Evolutionary conservation across 2,797 vertebrate genomes (phyloP).

Genomic region (Coranthus polyacanthus): DNA sequence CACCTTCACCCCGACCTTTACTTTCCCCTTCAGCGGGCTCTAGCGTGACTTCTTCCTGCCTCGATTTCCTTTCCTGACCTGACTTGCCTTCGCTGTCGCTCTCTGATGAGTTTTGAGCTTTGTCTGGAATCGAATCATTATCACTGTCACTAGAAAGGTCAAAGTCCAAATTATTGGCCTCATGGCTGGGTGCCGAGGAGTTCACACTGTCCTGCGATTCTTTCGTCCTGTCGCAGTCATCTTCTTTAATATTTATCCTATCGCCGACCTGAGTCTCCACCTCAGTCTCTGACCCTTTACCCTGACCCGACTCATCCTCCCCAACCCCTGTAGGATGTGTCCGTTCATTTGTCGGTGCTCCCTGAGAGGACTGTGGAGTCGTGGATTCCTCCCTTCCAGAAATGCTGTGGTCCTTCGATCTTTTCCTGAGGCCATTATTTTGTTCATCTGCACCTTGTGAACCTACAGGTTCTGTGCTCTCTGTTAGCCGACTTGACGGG

Average conservation of each 20-base stretch:
- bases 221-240: conserved; percentile 59
- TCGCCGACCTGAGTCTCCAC: conserved; percentile 52
- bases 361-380: conserved; percentile 70
- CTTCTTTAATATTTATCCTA: conserved; percentile 64
- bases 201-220: conserved; percentile 60
- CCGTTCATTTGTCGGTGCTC: conserved; percentile 65
- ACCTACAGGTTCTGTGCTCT: conserved; percentile 74
- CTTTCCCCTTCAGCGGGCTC: conserved; percentile 44
- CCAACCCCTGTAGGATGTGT: conserved; percentile 67
- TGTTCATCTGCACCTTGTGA: conserved; percentile 82
- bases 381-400: conserved; percentile 66
- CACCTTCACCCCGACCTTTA: conserved; percentile 64
- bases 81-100: conserved; percentile 62
- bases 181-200: conserved; percentile 43
- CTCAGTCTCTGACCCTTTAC: conserved; percentile 43
- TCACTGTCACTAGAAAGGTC: conserved; percentile 96
- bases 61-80: conserved; percentile 32
- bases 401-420: conserved; percentile 78
- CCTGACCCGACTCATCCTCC: conserved; percentile 41
- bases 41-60: conserved; percentile 32
- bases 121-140: conserved; percentile 80
- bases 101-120: conserved; percentile 66
- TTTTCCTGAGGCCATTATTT: conserved; percentile 89
- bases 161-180: conserved; percentile 89
- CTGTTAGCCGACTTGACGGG: conserved; percentile 73